Evolutionary conservation across 2,113 vertebrate species (phyloP).

Genomic region (Oryzias melastigma): DNA sequence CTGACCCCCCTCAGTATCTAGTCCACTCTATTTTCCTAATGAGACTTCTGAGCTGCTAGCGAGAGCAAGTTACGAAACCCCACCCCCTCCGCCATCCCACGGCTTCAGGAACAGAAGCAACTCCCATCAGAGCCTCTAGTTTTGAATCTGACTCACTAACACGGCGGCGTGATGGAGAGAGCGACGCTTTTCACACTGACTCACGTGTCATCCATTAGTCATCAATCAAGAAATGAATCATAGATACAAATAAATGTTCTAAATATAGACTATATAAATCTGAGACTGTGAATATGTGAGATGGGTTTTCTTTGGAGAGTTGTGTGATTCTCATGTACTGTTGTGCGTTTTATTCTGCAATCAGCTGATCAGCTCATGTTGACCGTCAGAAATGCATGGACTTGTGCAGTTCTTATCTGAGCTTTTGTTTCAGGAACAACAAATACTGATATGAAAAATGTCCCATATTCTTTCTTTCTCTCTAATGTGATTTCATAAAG

Average conservation of each 20-base stretch:
- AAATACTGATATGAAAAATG: conserved; percentile 30
- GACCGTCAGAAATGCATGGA: conserved; percentile 80
- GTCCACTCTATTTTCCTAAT: conserved; percentile 51
- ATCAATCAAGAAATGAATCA: conserved; percentile 62
- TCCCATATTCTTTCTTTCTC: conserved; percentile 25
- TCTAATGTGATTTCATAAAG: conserved; percentile 44
- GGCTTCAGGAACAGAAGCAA: conserved; percentile 13
- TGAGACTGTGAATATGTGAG: conserved; percentile 80
- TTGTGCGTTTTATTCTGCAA: conserved; percentile 71
- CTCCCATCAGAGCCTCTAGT: conserved; percentile 64
- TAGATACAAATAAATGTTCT: conserved; percentile 71
- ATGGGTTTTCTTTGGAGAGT: conserved; percentile 67
- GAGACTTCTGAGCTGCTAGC: conserved; percentile 65
- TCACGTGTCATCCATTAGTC: conserved; percentile 60
- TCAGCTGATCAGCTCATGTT: conserved; percentile 66
- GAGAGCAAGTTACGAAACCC: conserved; percentile 45
- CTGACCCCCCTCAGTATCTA: conserved; percentile 24
- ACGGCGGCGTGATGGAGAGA: conserved; percentile 45
- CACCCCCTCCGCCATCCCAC: conserved; percentile 51
- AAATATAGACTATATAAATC: conserved; percentile 75
- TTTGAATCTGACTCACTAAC: conserved; percentile 65
- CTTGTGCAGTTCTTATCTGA: conserved; percentile 67
- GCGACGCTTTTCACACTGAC: conserved; percentile 47
- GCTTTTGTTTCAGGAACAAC: conserved; percentile 25
- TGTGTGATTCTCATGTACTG: conserved; percentile 71